Evolutionary conservation across 2,888 invertebrate genomes (phyloP).

Genomic region (Cryptocephalus moraei): DNA sequence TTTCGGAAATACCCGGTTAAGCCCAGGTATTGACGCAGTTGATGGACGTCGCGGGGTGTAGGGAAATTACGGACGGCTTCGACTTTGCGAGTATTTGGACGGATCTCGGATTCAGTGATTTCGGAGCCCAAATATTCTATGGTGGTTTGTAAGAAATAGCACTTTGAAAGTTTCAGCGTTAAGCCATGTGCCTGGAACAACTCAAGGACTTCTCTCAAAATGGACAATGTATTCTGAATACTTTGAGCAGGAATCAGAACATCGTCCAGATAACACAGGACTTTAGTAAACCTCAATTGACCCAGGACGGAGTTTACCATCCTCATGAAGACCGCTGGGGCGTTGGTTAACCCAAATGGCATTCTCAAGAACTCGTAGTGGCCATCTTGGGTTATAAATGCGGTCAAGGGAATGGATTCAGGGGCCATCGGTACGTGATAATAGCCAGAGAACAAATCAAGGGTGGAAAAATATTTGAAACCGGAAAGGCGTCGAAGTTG

Average conservation of each 20-base stretch:
- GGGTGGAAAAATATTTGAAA: not conserved
- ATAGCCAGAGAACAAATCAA: not conserved
- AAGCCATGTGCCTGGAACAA: not conserved
- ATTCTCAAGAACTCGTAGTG: constrained; percentile 22
- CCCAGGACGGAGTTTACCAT: not conserved
- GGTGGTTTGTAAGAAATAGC: not conserved
- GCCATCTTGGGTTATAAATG: constrained; percentile 4
- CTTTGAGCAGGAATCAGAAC: not conserved
- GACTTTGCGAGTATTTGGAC: not conserved
- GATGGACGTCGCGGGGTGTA: constrained; percentile 1
- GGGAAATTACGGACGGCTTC: not conserved
- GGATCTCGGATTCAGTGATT: not conserved
- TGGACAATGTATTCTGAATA: not conserved
- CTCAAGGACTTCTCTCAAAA: not conserved
- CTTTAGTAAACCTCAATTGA: too few relatives aligned
- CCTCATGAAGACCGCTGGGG: constrained; percentile 12
- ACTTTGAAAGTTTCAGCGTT: not conserved
- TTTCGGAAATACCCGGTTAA: constrained; percentile 16
- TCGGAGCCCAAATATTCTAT: not conserved
- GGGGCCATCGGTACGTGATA: not conserved
- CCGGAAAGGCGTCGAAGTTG: not conserved
- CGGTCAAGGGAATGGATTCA: not conserved
- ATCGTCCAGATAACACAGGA: not conserved
- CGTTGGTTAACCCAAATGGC: constrained; percentile 28
- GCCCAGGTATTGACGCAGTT: constrained; percentile 2